Percentiles rank a stretch among this genome's conserved stretches.
phyloP scores from a whole-genome alignment of 2,888 invertebrate genomes.

The Strigamia transsilvanica region DNA sequence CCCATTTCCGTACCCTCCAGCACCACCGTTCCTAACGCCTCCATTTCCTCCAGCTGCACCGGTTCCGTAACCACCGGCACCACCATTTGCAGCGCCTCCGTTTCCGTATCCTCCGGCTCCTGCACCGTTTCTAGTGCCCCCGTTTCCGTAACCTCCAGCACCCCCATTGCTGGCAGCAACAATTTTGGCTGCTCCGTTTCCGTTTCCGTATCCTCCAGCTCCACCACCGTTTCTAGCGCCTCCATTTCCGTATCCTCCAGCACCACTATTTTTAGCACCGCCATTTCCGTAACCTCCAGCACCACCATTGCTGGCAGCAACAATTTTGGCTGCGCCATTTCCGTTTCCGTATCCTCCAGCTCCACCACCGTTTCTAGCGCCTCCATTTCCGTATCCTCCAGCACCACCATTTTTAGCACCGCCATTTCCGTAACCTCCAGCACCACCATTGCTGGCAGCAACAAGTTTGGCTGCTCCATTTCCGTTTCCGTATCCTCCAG shows the following conservation, averaged over 20 bases:
- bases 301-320: background rate
- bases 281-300: constrained; percentile 10
- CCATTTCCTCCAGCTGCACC: background rate
- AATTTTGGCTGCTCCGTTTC: background rate
- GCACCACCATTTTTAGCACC: constrained; percentile 19
- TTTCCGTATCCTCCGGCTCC: background rate
- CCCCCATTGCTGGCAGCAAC: background rate
- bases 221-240: background rate
- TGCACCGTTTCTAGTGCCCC: background rate
- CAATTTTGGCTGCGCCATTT: background rate
- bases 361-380: background rate
- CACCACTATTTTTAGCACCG: background rate
- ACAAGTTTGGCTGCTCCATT: background rate
- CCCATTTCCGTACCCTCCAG: background rate
- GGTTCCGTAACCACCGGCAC: background rate
- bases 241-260: background rate
- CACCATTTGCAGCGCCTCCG: background rate
- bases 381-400: background rate
- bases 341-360: background rate
- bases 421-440: background rate
- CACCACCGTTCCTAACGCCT: background rate
- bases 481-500: background rate
- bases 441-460: background rate
- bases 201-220: background rate
- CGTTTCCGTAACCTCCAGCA: constrained; percentile 5